phyloP scores from a whole-genome alignment of 2,113 vertebrate species.

The Poecile atricapillus region DNA sequence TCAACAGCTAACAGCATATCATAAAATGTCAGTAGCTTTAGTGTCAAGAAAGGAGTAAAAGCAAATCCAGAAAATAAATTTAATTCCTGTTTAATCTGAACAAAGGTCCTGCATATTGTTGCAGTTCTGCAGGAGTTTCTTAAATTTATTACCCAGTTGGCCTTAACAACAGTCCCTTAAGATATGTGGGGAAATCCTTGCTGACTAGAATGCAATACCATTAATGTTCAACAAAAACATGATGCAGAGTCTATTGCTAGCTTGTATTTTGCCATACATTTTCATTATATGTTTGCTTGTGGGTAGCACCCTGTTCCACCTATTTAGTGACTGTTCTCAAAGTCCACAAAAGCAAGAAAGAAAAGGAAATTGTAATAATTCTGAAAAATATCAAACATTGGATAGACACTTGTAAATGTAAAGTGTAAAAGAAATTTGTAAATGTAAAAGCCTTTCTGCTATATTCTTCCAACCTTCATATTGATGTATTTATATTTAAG shows the following conservation, averaged over 20 bases:
- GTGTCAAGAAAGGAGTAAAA: constrained; percentile 17
- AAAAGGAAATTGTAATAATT: neutral
- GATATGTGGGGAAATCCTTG: neutral
- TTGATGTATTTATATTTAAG: neutral
- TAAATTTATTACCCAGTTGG: neutral
- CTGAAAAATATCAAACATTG: neutral
- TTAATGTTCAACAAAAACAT: neutral
- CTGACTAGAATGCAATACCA: neutral
- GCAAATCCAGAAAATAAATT: neutral
- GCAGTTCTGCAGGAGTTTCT: neutral
- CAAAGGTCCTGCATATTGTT: neutral
- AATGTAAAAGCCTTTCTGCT: neutral
- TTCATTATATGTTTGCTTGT: constrained; percentile 17
- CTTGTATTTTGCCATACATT: constrained; percentile 18
- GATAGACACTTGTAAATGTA: neutral
- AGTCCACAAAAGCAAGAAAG: neutral
- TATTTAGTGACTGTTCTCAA: neutral
- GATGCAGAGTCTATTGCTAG: neutral
- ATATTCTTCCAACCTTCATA: neutral
- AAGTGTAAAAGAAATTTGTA: neutral
- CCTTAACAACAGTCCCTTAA: neutral
- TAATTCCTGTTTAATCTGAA: neutral
- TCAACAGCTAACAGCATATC: neutral
- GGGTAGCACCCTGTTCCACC: neutral
- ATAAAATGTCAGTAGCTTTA: neutral